Evolutionary conservation across 2,113 vertebrate species (phyloP).

Genomic region (Bettongia penicillata): DNA sequence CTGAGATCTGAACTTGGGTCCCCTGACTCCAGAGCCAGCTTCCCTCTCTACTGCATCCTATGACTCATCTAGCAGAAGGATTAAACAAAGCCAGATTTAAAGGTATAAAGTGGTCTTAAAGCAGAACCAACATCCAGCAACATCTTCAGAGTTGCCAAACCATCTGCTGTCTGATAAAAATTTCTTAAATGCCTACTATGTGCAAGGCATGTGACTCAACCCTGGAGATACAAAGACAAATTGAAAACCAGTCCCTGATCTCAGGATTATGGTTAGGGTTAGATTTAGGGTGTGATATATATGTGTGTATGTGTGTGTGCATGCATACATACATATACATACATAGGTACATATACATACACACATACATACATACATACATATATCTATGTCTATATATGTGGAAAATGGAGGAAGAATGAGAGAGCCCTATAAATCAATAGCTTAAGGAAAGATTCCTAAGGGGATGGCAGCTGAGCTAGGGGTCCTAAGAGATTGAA

Average conservation of each 20-base stretch:
- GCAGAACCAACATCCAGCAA: neutral
- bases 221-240: no score
- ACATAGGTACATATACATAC: no score
- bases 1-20: neutral
- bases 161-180: neutral
- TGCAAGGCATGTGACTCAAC: neutral
- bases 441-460: no score
- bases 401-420: neutral
- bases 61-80: neutral
- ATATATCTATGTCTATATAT: no score
- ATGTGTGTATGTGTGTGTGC: no score
- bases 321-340: no score
- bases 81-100: neutral
- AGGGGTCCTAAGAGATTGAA: neutral
- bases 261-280: no score
- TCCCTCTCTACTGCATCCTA: neutral
- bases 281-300: neutral
- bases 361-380: no score
- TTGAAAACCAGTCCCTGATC: no score
- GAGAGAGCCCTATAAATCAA: neutral
- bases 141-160: neutral
- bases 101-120: neutral
- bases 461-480: neutral
- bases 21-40: no score
- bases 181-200: neutral